These are phyloP conservation scores for Stictonetta naevosa DNA, from an alignment of 2,113 vertebrate species.

Conservation along the genomic window DNA sequence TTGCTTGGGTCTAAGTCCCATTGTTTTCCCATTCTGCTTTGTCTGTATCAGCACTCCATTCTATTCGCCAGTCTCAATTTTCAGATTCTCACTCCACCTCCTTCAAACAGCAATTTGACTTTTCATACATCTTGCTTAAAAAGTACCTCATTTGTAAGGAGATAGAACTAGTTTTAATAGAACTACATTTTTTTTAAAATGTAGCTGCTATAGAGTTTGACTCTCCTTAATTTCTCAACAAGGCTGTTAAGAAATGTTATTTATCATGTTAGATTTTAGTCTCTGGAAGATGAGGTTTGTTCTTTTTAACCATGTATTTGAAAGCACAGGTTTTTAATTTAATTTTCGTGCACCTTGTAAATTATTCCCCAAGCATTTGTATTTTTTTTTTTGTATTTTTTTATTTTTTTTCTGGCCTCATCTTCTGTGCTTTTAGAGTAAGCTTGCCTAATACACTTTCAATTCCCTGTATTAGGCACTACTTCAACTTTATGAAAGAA, in stretches of 20 bases:
- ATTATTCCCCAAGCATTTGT: neutral
- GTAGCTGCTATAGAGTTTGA: neutral
- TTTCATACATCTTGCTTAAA: neutral
- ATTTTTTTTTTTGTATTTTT: too few species aligned
- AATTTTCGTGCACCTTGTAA: neutral
- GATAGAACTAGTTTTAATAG: neutral
- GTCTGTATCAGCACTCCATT: neutral
- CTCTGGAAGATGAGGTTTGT: neutral
- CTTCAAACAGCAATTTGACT: neutral
- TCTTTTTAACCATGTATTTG: neutral
- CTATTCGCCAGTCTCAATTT: neutral
- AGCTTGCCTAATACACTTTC: neutral
- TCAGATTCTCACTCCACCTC: neutral
- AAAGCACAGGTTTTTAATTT: neutral
- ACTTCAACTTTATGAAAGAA: neutral
- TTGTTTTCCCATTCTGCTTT: neutral
- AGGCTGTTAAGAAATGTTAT: neutral
- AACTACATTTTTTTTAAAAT: neutral
- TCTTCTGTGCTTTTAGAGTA: neutral
- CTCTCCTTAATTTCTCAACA: neutral
- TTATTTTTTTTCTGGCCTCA: neutral
- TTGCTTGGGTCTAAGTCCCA: neutral
- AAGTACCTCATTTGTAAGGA: neutral
- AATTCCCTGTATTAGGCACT: neutral
- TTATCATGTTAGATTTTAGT: neutral